A percentile compares a stretch with the other conserved stretches of the same genome.
phyloP scores from a whole-genome alignment of 2,888 invertebrate species.

The Ormyrus pomaceus region DNA sequence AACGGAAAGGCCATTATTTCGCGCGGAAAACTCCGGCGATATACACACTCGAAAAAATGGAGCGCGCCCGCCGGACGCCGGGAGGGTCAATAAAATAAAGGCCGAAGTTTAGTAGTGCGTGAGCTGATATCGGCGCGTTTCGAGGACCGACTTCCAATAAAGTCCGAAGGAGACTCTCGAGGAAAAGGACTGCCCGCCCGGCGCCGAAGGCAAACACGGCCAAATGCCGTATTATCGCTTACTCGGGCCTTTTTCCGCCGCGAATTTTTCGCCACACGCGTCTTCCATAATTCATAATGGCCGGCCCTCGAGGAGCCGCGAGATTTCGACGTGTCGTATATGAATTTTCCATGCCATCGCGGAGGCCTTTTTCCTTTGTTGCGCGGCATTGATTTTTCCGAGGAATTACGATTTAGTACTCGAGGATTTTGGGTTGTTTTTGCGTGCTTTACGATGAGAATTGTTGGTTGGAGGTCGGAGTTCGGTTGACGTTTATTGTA shows the following conservation, averaged over 20 bases:
- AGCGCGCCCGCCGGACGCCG: not conserved
- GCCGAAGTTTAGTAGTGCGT: slow-evolving; percentile 50
- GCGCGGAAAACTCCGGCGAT: slow-evolving; percentile 37
- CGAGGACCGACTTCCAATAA: slow-evolving; percentile 70
- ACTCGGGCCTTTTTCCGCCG: not conserved
- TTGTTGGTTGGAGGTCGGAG: too few species aligned
- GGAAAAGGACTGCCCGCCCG: not conserved
- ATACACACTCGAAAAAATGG: slow-evolving; percentile 13
- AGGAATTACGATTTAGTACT: too few species aligned
- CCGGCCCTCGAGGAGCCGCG: too few species aligned
- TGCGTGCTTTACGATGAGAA: too few species aligned
- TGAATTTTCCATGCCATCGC: too few species aligned
- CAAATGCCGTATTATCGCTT: slow-evolving; percentile 46
- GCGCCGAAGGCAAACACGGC: slow-evolving; percentile 33
- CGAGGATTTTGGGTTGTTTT: too few species aligned
- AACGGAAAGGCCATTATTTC: slow-evolving; percentile 20
- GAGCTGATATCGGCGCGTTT: slow-evolving; percentile 71
- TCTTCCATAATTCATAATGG: too few species aligned
- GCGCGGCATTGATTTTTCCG: too few species aligned
- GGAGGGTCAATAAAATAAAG: slow-evolving; percentile 51
- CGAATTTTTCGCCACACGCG: too few species aligned
- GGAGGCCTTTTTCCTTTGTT: too few species aligned
- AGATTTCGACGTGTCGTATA: too few species aligned
- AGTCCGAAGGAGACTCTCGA: slow-evolving; percentile 57
- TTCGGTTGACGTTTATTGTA: too few species aligned